Conservation (phyloP, 2,113 vertebrate genomes). For the Synchiropus splendidus region DNA sequence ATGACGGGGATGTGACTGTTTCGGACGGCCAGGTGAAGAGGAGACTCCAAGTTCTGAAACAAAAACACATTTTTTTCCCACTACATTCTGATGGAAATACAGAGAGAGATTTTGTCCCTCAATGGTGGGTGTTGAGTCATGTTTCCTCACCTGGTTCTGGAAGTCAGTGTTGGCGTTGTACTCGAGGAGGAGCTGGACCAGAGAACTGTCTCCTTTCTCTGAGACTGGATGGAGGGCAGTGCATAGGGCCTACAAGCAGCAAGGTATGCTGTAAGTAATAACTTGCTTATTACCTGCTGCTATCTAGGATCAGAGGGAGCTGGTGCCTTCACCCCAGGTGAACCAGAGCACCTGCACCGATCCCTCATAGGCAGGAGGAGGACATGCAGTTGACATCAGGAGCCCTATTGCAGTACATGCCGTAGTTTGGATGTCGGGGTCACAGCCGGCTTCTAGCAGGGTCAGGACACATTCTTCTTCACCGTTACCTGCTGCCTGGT, state of each 20-base stretch:
- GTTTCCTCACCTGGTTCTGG: slow-evolving; percentile 65
- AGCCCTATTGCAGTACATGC: slow-evolving; percentile 47
- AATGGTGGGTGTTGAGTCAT: slow-evolving; percentile 1
- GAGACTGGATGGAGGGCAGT: slow-evolving; percentile 68
- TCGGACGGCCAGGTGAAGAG: slow-evolving; percentile 79
- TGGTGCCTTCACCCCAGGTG: no score
- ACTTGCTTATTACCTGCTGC: no score
- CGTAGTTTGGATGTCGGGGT: slow-evolving; percentile 70
- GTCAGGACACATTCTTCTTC: slow-evolving; percentile 72
- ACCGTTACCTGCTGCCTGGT: slow-evolving; percentile 68
- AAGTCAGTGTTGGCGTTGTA: slow-evolving; percentile 58
- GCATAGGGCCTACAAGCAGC: slow-evolving; percentile 51
- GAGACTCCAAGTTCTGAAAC: slow-evolving; percentile 69
- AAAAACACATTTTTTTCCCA: slow-evolving; percentile 31
- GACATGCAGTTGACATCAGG: no score
- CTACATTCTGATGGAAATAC: no score
- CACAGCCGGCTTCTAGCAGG: slow-evolving; percentile 73
- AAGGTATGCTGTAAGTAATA: no score
- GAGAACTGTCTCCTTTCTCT: slow-evolving; percentile 63
- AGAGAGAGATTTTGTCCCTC: no score
- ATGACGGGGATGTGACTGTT: slow-evolving; percentile 66
- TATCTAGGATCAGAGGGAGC: no score
- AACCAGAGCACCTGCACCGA: no score
- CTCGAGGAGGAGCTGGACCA: slow-evolving; percentile 72
- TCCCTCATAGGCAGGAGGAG: no score